Conservation (phyloP, 2,888 invertebrate genomes). For the Thysanoteuthis rhombus region DNA sequence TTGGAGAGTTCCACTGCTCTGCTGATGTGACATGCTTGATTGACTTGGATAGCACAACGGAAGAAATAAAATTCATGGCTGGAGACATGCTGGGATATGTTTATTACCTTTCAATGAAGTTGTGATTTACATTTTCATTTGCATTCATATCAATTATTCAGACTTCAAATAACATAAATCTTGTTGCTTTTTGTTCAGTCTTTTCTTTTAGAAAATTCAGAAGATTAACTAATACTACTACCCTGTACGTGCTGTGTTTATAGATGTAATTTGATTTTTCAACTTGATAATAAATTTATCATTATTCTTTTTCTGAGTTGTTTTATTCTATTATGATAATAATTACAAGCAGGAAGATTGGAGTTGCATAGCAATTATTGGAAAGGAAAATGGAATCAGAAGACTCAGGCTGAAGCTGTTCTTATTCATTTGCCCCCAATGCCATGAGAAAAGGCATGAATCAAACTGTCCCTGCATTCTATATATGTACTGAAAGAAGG, state of each 20-base stretch:
- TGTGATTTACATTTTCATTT: neutral
- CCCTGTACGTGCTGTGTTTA: neutral
- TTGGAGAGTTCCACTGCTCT: neutral
- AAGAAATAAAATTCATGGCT: neutral
- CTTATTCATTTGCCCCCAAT: too few species aligned
- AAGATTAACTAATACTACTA: neutral
- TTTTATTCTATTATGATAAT: too few species aligned
- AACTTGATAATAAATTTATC: neutral
- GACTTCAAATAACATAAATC: neutral
- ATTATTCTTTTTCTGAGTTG: neutral
- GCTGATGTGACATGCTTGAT: neutral
- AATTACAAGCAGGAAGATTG: too few species aligned
- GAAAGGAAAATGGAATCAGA: too few species aligned
- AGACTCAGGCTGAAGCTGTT: too few species aligned
- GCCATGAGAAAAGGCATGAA: too few species aligned
- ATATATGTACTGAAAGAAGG: too few species aligned
- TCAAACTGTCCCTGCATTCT: too few species aligned
- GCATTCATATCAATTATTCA: neutral
- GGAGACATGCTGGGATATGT: neutral
- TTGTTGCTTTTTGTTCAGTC: neutral
- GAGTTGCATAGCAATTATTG: too few species aligned
- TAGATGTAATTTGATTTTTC: neutral
- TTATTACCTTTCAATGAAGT: neutral
- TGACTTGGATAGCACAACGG: neutral
- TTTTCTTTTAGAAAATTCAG: neutral